A percentile compares a stretch with the other conserved stretches of the same genome.
Conservation (phyloP, 2,113 vertebrate genomes). For the Theristicus caerulescens region DNA sequence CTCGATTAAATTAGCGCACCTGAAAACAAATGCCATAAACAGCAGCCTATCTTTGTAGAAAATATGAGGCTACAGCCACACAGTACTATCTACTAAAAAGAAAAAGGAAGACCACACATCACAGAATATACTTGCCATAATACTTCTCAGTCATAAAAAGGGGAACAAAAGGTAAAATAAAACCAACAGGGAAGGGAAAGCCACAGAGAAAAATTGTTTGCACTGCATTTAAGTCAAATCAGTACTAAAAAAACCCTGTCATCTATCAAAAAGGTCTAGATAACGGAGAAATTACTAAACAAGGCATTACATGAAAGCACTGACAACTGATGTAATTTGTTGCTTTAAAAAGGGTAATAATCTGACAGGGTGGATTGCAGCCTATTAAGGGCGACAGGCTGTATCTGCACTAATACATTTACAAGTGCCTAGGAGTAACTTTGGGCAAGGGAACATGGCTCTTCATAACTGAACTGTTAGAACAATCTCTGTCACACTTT, state of each 20-base stretch:
- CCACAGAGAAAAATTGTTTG: not conserved
- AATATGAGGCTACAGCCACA: not conserved
- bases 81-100: not conserved
- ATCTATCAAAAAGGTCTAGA: not conserved
- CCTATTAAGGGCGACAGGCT: not conserved
- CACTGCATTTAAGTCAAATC: not conserved
- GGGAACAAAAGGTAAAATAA: not conserved
- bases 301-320: not conserved
- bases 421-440: not conserved
- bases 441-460: not conserved
- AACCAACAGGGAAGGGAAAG: not conserved
- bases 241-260: not conserved
- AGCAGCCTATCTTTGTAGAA: not conserved
- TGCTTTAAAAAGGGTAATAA: not conserved
- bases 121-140: not conserved
- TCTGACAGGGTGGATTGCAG: not conserved
- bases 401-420: not conserved
- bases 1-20: constrained; percentile 48
- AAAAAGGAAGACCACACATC: not conserved
- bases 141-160: not conserved
- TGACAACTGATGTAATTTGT: not conserved
- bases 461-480: not conserved
- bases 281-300: not conserved
- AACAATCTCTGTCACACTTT: not conserved
- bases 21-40: constrained; percentile 43